These are phyloP conservation scores for Patella ulyssiponensis DNA, from an alignment of 2,888 invertebrate genomes.

Conservation along the genomic window DNA sequence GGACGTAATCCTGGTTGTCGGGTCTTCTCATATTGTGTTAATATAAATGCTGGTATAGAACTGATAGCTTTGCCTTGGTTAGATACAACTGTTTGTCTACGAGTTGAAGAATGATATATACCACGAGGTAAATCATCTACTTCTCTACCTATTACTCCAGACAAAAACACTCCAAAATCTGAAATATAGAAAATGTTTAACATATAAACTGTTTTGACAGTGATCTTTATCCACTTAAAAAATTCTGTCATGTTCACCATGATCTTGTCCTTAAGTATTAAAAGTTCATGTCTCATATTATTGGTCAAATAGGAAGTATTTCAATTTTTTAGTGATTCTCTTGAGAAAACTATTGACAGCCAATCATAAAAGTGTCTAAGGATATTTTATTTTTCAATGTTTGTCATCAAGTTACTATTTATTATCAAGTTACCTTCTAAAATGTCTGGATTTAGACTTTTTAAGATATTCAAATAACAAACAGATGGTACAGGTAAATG, in stretches of 20 bases:
- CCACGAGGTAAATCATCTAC: slow-evolving; percentile 60
- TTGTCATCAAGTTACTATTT: too few species aligned
- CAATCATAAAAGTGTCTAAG: too few species aligned
- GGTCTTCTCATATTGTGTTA: slow-evolving; percentile 56
- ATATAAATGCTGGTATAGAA: slow-evolving; percentile 56
- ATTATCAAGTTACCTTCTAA: slow-evolving; percentile 33
- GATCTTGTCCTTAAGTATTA: too few species aligned
- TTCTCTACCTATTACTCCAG: slow-evolving; percentile 52
- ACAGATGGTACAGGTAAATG: slow-evolving; percentile 31
- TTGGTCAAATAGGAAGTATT: too few species aligned
- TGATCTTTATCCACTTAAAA: background rate
- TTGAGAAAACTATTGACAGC: too few species aligned
- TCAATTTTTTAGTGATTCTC: too few species aligned
- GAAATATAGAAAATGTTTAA: slow-evolving; percentile 23
- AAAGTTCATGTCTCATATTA: too few species aligned
- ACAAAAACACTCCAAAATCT: slow-evolving; percentile 57
- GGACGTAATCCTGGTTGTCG: slow-evolving; percentile 62
- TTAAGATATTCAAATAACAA: slow-evolving; percentile 54
- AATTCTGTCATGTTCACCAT: too few species aligned
- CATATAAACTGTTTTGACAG: background rate
- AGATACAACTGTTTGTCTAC: slow-evolving; percentile 46
- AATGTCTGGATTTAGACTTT: slow-evolving; percentile 27
- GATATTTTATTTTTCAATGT: too few species aligned
- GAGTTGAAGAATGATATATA: slow-evolving; percentile 53
- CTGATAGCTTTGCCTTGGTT: slow-evolving; percentile 55